Conservation (phyloP, 1,140 invertebrate genomes). For the Drosophila busckii region DNA sequence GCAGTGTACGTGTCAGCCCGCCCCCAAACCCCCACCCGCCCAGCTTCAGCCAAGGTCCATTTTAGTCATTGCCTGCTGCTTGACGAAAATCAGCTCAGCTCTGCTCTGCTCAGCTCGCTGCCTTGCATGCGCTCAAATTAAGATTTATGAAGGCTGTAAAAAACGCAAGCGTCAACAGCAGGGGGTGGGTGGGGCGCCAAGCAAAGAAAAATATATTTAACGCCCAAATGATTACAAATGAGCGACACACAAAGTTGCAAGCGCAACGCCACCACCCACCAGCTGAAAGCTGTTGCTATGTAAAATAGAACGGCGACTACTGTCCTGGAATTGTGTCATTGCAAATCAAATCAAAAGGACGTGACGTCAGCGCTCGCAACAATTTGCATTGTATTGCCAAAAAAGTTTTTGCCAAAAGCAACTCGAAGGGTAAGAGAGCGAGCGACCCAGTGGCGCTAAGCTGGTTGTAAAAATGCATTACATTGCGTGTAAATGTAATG, state of each 20-base stretch:
- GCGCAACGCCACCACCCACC: neutral
- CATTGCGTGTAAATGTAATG: too few relatives aligned
- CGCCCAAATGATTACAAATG: constrained; percentile 74
- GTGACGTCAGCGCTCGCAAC: constrained; percentile 32
- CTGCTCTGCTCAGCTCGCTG: constrained; percentile 21
- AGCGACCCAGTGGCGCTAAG: neutral
- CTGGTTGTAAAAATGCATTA: neutral
- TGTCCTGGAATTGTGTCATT: constrained; percentile 35
- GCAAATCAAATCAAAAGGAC: constrained; percentile 39
- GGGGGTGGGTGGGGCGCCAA: neutral
- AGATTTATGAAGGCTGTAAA: constrained; percentile 74
- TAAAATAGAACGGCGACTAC: too few relatives aligned
- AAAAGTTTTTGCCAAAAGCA: neutral
- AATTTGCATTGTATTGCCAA: constrained; percentile 32
- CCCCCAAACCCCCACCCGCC: neutral
- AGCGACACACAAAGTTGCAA: constrained; percentile 34
- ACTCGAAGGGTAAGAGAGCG: neutral
- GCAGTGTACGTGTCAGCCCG: constrained; percentile 37
- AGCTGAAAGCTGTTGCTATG: constrained; percentile 14
- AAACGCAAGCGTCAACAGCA: constrained; percentile 62
- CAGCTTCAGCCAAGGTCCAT: constrained; percentile 17
- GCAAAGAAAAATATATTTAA: constrained; percentile 57
- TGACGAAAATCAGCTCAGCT: constrained; percentile 15
- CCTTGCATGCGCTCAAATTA: constrained; percentile 70
- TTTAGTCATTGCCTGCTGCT: constrained; percentile 7